These are phyloP conservation scores for Dreissena polymorpha DNA, from an alignment of 1,140 invertebrate species.

Conservation along the genomic window DNA sequence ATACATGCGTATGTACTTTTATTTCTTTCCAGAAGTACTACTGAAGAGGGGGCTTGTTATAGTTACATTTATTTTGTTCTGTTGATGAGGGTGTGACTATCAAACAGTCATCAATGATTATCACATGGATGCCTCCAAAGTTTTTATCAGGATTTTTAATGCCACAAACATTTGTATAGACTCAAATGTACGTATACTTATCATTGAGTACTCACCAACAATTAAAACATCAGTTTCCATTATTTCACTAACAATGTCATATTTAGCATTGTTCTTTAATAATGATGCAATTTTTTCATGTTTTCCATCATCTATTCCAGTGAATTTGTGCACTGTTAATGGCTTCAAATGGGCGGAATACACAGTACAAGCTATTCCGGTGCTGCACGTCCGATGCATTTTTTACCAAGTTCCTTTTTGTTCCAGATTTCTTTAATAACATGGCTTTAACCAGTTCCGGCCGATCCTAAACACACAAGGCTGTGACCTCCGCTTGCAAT, in stretches of 20 bases:
- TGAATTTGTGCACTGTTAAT: no score
- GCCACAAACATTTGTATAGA: no score
- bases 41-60: no score
- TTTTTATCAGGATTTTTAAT: background rate
- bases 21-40: no score
- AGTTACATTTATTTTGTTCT: no score
- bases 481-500: background rate
- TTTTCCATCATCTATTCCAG: no score
- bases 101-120: constrained; percentile 49
- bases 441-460: constrained; percentile 3
- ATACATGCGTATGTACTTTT: no score
- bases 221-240: constrained; percentile 4
- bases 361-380: constrained; percentile 18
- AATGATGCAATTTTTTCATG: constrained; percentile 16
- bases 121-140: constrained; percentile 46
- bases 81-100: constrained; percentile 41
- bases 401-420: background rate
- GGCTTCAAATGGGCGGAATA: background rate
- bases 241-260: constrained; percentile 1
- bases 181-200: constrained; percentile 28
- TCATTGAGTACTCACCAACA: constrained; percentile 54
- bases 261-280: background rate
- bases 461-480: background rate
- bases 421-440: background rate
- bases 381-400: constrained; percentile 15